A percentile compares a stretch with the other conserved stretches of the same genome.
Conservation (phyloP, 2,888 invertebrate species). For the Pandemis corylana region DNA sequence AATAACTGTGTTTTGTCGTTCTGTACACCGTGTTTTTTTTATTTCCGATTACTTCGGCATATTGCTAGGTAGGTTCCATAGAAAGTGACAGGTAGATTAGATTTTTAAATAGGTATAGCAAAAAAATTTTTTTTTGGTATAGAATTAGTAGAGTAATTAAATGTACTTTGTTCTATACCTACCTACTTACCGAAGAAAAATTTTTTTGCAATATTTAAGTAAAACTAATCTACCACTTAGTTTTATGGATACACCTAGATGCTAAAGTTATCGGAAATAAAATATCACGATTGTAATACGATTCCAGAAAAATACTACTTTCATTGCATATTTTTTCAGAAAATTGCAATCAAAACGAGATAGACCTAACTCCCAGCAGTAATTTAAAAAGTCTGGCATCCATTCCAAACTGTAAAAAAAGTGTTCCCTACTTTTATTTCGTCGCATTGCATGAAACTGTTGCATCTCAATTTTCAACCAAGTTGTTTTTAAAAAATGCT, state of each 20-base stretch:
- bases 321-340: conserved; percentile 11
- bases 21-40: neutral
- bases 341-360: conserved; percentile 16
- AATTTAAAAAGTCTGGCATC: conserved; percentile 24
- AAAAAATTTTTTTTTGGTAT: too few relatives aligned
- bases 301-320: neutral
- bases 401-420: conserved; percentile 29
- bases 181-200: too few relatives aligned
- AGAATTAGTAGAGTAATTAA: too few relatives aligned
- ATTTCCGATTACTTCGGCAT: too few relatives aligned
- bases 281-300: neutral
- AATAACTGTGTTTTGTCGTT: neutral
- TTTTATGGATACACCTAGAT: too few relatives aligned
- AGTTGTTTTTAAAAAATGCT: neutral
- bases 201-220: too few relatives aligned
- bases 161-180: too few relatives aligned
- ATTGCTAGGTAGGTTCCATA: too few relatives aligned
- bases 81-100: too few relatives aligned
- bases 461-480: neutral
- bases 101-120: too few relatives aligned
- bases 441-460: conserved; percentile 12
- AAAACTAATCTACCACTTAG: too few relatives aligned
- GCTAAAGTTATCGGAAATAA: too few relatives aligned
- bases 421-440: conserved; percentile 14
- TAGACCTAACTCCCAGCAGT: conserved; percentile 14